Conservation (phyloP, 1,140 invertebrate genomes). For the Linepithema humile region DNA sequence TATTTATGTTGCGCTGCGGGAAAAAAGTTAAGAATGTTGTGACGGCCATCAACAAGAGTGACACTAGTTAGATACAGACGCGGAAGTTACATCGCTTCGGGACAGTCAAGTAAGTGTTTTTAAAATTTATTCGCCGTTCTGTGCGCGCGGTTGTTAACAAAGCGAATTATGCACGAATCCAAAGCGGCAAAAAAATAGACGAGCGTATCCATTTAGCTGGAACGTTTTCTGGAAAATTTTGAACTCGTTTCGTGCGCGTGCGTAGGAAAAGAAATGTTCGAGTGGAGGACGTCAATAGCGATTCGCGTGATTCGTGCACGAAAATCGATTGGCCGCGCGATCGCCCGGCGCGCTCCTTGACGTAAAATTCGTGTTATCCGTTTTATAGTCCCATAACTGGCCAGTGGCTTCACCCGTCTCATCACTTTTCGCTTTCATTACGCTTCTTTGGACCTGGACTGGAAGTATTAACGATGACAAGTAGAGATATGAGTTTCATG, state of each 20-base stretch:
- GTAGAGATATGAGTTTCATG: background rate
- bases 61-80: slow-evolving; percentile 24
- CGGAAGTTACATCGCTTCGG: background rate
- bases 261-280: background rate
- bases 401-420: slow-evolving; percentile 8
- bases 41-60: background rate
- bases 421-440: slow-evolving; percentile 37
- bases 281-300: background rate
- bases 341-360: background rate
- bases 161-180: background rate
- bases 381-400: slow-evolving; percentile 47
- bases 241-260: background rate
- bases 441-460: too few relatives aligned
- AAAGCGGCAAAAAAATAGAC: background rate
- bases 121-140: slow-evolving; percentile 17
- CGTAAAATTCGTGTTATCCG: slow-evolving; percentile 35
- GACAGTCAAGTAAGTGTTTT: slow-evolving; percentile 19
- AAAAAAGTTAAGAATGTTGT: background rate
- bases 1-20: background rate
- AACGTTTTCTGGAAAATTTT: slow-evolving; percentile 9
- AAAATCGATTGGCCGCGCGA: slow-evolving; percentile 13
- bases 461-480: slow-evolving; percentile 19
- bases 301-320: background rate
- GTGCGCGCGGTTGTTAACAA: background rate
- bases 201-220: background rate